A percentile compares a stretch with the other conserved stretches of the same genome.
Conservation (phyloP, 2,888 invertebrate genomes). For the Drosophila prolongata region DNA sequence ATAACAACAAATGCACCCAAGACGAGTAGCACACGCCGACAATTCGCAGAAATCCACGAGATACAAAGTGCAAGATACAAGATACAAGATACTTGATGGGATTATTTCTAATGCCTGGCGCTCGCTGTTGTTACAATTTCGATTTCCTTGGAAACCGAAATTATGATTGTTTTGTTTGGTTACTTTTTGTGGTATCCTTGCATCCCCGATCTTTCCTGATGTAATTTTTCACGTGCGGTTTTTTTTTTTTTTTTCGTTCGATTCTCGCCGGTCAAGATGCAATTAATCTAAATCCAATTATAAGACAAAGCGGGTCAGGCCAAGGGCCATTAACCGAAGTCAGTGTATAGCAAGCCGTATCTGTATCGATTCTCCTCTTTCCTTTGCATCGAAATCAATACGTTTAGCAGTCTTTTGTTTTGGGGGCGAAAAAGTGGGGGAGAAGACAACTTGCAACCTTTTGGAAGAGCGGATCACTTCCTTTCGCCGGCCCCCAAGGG, state of each 20-base stretch:
- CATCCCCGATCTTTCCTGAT: conserved; percentile 29
- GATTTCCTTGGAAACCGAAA: conserved; percentile 61
- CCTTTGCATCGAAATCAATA: conserved; percentile 76
- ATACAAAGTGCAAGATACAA: conserved; percentile 12
- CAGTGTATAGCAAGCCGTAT: conserved; percentile 8
- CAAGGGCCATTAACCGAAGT: conserved; percentile 60
- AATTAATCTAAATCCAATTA: conserved; percentile 83
- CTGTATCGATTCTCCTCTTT: conserved; percentile 51
- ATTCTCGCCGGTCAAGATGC: conserved; percentile 58
- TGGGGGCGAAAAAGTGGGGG: conserved; percentile 16
- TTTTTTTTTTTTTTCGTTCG: conserved; percentile 47
- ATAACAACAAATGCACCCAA: conserved; percentile 21
- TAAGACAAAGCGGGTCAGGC: conserved; percentile 66
- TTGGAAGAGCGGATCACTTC: conserved; percentile 35
- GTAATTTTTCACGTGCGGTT: conserved; percentile 74
- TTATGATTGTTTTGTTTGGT: conserved; percentile 21
- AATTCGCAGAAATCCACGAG: conserved; percentile 59
- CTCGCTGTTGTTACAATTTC: conserved; percentile 56
- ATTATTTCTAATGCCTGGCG: conserved; percentile 28
- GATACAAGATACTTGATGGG: neutral
- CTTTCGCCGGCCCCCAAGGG: conserved; percentile 46
- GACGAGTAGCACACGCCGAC: conserved; percentile 69
- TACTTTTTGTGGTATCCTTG: conserved; percentile 7
- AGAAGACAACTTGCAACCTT: neutral
- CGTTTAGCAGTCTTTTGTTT: conserved; percentile 64